Conservation (phyloP, 1,140 invertebrate species). For the Procambarus virginalis region DNA sequence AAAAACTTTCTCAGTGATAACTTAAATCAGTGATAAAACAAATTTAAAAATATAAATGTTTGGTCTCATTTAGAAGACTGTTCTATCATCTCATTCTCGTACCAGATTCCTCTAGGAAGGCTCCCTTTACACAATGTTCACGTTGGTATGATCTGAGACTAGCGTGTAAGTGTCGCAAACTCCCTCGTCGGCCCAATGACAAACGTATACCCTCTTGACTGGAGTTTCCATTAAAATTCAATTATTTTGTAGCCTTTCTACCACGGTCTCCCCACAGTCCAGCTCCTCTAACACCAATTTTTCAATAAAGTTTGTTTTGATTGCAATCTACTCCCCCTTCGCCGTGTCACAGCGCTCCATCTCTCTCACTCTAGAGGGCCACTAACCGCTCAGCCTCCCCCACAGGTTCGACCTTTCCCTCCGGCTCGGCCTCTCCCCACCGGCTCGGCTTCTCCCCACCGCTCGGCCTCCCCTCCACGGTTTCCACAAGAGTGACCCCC, state of each 20-base stretch:
- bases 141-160: neutral
- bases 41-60: too few species aligned
- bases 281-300: slow-evolving; percentile 36
- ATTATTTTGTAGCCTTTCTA: slow-evolving; percentile 13
- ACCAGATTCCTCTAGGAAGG: too few species aligned
- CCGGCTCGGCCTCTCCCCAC: neutral
- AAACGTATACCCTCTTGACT: neutral
- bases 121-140: too few species aligned
- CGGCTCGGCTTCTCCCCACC: neutral
- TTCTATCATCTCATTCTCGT: too few species aligned
- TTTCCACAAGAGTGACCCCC: slow-evolving; percentile 42
- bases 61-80: too few species aligned
- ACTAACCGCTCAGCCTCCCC: neutral
- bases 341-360: neutral
- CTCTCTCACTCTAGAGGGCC: slow-evolving; percentile 7
- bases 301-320: slow-evolving; percentile 53
- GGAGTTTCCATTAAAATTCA: slow-evolving; percentile 33
- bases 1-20: too few species aligned
- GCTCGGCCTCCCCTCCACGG: neutral
- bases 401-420: neutral
- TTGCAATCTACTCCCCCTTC: slow-evolving; percentile 16
- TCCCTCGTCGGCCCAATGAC: too few species aligned
- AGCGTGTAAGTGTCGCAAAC: neutral
- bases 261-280: slow-evolving; percentile 5
- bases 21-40: too few species aligned